Percentiles rank a stretch among this genome's conserved stretches.
Evolutionary conservation across 2,888 invertebrate genomes (phyloP).

Genomic region (Nomada ferruginata): DNA sequence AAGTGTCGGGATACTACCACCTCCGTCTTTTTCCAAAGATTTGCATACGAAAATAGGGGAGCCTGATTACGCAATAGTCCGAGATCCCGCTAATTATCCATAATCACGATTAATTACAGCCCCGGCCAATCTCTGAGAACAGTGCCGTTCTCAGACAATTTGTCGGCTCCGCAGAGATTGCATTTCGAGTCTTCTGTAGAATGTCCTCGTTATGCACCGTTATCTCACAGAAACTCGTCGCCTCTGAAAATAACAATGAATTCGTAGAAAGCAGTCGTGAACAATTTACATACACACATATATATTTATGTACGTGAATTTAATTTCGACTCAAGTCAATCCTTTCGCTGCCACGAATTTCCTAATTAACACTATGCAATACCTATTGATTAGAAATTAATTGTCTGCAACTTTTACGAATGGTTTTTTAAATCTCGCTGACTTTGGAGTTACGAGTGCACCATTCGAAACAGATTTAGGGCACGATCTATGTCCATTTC

Average conservation of each 20-base stretch:
- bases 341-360: conserved; percentile 41
- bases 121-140: conserved; percentile 62
- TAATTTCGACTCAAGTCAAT: neutral
- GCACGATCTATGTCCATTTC: too few relatives aligned
- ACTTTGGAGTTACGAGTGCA: too few relatives aligned
- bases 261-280: conserved; percentile 61
- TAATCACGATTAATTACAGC: conserved; percentile 71
- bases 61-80: conserved; percentile 35
- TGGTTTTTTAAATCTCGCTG: neutral
- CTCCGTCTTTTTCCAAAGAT: conserved; percentile 11
- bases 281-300: conserved; percentile 42
- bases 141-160: conserved; percentile 75
- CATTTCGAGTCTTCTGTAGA: conserved; percentile 59
- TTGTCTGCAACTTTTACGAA: neutral
- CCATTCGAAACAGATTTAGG: too few relatives aligned
- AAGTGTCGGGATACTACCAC: neutral
- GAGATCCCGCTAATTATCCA: conserved; percentile 62
- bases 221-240: conserved; percentile 39
- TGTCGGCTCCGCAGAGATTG: conserved; percentile 61
- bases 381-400: neutral
- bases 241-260: conserved; percentile 51
- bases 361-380: neutral
- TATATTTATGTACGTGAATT: too few relatives aligned
- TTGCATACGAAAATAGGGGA: conserved; percentile 16
- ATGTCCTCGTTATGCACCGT: conserved; percentile 63